phyloP scores from a whole-genome alignment of 2,797 vertebrate genomes.

The Aselliscus stoliczkanus region DNA sequence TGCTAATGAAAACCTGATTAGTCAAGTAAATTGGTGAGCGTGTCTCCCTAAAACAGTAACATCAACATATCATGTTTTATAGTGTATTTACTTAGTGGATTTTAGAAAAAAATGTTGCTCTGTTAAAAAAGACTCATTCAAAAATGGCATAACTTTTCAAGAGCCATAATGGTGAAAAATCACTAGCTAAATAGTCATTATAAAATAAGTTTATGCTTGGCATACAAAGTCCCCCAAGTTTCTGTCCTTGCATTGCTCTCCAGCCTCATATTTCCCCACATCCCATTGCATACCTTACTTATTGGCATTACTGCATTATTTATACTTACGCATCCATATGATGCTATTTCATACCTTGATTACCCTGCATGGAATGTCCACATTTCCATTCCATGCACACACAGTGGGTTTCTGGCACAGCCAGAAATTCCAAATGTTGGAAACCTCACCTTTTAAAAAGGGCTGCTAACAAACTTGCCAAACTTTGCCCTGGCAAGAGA shows the following conservation, averaged over 20 bases:
- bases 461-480: not conserved
- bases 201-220: not conserved
- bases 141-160: not conserved
- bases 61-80: not conserved
- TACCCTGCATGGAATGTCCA: not conserved
- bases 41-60: not conserved
- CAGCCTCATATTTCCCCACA: not conserved
- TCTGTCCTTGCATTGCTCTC: not conserved
- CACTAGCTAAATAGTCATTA: not conserved
- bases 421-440: not conserved
- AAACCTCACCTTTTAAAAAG: not conserved
- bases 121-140: not conserved
- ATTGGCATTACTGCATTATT: not conserved
- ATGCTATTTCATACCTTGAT: not conserved
- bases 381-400: not conserved
- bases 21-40: not conserved
- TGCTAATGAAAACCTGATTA: not conserved
- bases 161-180: not conserved
- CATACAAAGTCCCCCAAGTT: not conserved
- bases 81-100: not conserved
- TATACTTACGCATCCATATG: not conserved
- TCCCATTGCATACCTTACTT: not conserved
- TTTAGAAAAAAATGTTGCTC: not conserved
- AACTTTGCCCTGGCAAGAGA: not conserved
- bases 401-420: not conserved